Base-by-base conservation (phyloP, 2,797 vertebrate genomes). In the Spea hammondii region DNA sequence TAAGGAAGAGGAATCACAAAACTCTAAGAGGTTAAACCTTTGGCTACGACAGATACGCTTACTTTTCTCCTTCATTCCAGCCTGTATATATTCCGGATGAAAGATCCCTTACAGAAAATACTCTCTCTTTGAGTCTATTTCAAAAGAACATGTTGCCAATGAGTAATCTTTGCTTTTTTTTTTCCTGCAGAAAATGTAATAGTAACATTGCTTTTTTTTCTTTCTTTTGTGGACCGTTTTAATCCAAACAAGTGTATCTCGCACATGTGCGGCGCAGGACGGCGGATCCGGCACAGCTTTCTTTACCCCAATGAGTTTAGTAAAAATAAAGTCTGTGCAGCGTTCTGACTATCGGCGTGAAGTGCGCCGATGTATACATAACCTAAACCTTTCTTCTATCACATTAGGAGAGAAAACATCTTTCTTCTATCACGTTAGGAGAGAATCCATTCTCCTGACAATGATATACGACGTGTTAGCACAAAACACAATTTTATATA, bases 391-490 rank as follows among this genome's bases (percentile, higher is more conserved):
- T 64, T 45, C 7, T 10, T 57, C 7, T 32, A 46, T 55, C 55
- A 49, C 32, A 51, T 65, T 60, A 50, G 70, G 17, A 53, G 65
- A 50, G 48, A 73, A 62, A 64, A 67, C 59, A 48, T 83, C 83
- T 88, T 86, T 88, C 86, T 86, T 86, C 85, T 85, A 85, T 83
- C 85, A 83, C 80, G 8, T 47, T 64, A 60, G 80, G 83, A 79
- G 59, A 81, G 84, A 76, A 66, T 80, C 57, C 65, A 80, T 78
- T 76, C 81, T 79, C 79, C 79, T 71, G 70, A 87, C 87, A 85
- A 83, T 87, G 78, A 84, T 70, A 77, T 77, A 84, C 85, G 84
- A 88, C 83, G 86, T 86, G 88, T 87, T 84, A 84, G 83, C 57
- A 79, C 55, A 82, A 80, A 74, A 65, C 79, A 83, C 71, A 60